phyloP scores from a whole-genome alignment of 2,797 vertebrate species.

The Gephyroberyx darwinii region DNA sequence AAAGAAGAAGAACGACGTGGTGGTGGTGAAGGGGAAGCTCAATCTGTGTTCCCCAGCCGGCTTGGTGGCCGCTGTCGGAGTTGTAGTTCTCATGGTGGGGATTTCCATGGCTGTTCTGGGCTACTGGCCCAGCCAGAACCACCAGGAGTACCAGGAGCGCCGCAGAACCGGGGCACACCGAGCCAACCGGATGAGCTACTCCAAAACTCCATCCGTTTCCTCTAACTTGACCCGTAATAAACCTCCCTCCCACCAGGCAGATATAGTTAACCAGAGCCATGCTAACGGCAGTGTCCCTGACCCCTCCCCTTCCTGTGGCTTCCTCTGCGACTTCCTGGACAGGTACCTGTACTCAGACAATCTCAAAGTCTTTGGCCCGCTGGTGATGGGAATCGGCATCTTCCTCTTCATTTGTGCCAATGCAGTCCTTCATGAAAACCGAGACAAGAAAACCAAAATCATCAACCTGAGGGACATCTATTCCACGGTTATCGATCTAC shows the following conservation, averaged over 20 bases:
- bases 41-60: constrained; percentile 93
- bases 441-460: constrained; percentile 97
- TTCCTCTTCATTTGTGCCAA: constrained; percentile 99
- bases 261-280: constrained; percentile 65
- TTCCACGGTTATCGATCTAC: constrained; percentile 96
- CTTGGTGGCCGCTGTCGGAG: constrained; percentile 89
- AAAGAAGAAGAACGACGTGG: constrained; percentile 95
- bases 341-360: constrained; percentile 95
- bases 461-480: constrained; percentile 98
- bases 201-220: constrained; percentile 51
- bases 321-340: constrained; percentile 88
- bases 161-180: constrained; percentile 63
- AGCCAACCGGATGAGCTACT: constrained; percentile 65
- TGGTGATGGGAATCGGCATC: constrained; percentile 98
- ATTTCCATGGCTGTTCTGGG: constrained; percentile 94
- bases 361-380: constrained; percentile 95
- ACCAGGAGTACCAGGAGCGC: constrained; percentile 76
- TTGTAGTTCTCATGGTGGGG: constrained; percentile 91
- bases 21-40: constrained; percentile 95
- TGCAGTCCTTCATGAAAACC: constrained; percentile 95
- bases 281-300: constrained; percentile 64
- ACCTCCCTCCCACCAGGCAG: constrained; percentile 31
- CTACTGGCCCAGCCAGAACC: constrained; percentile 93
- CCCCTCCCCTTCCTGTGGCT: constrained; percentile 77
- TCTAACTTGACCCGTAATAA: constrained; percentile 64